Base-by-base conservation (phyloP, 2,888 invertebrate species). In the Thalpophila matura region DNA sequence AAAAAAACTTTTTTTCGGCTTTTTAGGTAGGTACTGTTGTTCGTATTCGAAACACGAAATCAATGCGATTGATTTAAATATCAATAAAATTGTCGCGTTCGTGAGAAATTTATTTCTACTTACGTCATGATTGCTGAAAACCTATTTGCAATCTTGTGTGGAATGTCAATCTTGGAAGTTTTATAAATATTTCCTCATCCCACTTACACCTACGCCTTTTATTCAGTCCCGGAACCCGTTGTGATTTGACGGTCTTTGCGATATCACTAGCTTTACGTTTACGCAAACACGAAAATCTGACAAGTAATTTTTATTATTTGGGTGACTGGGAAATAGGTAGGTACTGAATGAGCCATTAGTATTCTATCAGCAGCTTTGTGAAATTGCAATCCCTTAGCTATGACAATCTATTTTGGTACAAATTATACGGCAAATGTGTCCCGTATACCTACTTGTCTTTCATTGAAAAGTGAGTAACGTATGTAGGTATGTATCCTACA, bases 41-140 rank as follows among this genome's bases (percentile, higher is more conserved):
- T 47, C 18, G 20, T 12, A 33, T 37, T 53, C 26, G 18, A 35
- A 18, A 26, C 4, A 14, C 26, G 14, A 35, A 42, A 58, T 6
- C 3, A 38, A 46, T 57, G 35, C 7, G 12, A 5, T 35, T 26
- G 9, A 14, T 47, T 50, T n/a, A 0, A 3, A 47, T 12, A 51
- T 49, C n/a, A 54, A 14, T 40, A 18, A 64, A 66, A 43, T 68
- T 14, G 10, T n/a, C 1, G 16, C 26, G 18, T 29, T 31, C 4
- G 1, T 24, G 22, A 20, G 10, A 22, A 27, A 1, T 6, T 0
- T 37, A 35, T 55, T 45, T 29, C 6, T 7, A 37, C 10, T n/a
- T 4, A 37, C 10, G 18, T 4, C n/a, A 18, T 22, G 22, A 18
- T 10, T 1, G 14, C 3, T n/a, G n/a, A 16, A 38, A 37, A 26